Percentiles rank a stretch among this genome's conserved stretches.
Evolutionary conservation across 2,888 invertebrate species (phyloP).

Genomic region (Ormia ochracea): DNA sequence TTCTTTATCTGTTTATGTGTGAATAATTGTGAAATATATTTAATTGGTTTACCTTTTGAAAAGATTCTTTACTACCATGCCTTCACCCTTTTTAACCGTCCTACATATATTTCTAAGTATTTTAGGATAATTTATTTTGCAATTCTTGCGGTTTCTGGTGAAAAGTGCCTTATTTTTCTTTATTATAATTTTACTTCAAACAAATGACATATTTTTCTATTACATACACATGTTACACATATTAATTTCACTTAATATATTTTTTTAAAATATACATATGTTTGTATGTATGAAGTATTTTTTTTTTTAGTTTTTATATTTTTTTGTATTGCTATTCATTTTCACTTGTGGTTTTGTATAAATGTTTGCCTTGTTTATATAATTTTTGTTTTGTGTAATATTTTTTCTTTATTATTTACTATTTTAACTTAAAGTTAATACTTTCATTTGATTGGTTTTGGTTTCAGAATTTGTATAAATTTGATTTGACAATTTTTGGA

Average conservation of each 20-base stretch:
- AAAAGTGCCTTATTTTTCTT: conserved; percentile 15
- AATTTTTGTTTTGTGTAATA: conserved; percentile 8
- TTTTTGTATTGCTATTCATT: conserved; percentile 55
- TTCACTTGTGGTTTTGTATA: conserved; percentile 55
- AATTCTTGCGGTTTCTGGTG: conserved; percentile 6
- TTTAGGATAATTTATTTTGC: conserved; percentile 10
- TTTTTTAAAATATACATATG: conserved; percentile 19
- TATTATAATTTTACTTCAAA: conserved; percentile 11
- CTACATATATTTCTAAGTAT: neutral
- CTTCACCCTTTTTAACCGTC: neutral
- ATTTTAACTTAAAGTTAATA: conserved; percentile 68
- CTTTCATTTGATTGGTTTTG: conserved; percentile 74
- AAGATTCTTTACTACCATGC: conserved; percentile 4
- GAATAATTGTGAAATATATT: conserved; percentile 9
- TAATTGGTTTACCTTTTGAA: conserved; percentile 4
- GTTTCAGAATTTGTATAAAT: conserved; percentile 69
- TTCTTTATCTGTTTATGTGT: neutral
- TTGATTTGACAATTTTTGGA: conserved; percentile 67
- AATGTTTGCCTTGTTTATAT: conserved; percentile 53
- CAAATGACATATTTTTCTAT: conserved; percentile 29
- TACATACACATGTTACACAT: conserved; percentile 28
- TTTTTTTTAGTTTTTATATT: neutral
- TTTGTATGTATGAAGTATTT: conserved; percentile 26
- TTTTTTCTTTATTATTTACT: conserved; percentile 35
- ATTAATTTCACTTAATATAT: neutral